Evolutionary conservation across 2,113 vertebrate genomes (phyloP).

Genomic region (Setophaga coronata): DNA sequence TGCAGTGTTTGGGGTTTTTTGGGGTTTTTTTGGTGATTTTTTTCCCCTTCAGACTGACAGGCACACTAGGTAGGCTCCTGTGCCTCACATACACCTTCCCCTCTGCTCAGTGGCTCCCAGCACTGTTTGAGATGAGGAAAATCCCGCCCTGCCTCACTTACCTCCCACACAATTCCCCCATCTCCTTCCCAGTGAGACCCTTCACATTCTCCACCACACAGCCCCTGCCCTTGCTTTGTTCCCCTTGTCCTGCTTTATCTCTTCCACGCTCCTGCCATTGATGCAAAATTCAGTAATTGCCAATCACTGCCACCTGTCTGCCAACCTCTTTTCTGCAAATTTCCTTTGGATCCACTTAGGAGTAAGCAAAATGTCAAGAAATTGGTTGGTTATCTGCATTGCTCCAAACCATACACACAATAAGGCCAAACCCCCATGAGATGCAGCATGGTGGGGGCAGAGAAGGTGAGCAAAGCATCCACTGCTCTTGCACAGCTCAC

Average conservation of each 20-base stretch:
- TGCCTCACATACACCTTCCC: no score
- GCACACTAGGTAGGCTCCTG: neutral
- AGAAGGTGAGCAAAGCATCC: neutral
- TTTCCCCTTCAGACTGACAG: neutral
- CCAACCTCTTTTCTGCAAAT: neutral
- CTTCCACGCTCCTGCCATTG: neutral
- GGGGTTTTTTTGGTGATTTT: no score
- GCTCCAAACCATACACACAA: neutral
- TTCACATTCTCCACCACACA: rapidly evolving
- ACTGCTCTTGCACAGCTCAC: neutral
- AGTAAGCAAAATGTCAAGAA: neutral
- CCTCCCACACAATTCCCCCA: rapidly evolving
- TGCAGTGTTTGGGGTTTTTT: neutral
- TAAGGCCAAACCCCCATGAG: neutral
- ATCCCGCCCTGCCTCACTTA: neutral
- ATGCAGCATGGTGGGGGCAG: rapidly evolving
- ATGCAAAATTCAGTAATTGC: neutral
- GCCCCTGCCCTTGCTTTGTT: rapidly evolving
- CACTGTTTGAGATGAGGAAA: rapidly evolving
- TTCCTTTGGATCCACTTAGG: neutral
- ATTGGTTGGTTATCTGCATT: neutral
- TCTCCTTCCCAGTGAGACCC: rapidly evolving
- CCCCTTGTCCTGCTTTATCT: neutral
- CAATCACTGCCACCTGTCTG: neutral
- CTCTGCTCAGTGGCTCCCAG: neutral